Conservation (phyloP, 2,113 vertebrate species). For the Sinocyclocheilus grahami region DNA sequence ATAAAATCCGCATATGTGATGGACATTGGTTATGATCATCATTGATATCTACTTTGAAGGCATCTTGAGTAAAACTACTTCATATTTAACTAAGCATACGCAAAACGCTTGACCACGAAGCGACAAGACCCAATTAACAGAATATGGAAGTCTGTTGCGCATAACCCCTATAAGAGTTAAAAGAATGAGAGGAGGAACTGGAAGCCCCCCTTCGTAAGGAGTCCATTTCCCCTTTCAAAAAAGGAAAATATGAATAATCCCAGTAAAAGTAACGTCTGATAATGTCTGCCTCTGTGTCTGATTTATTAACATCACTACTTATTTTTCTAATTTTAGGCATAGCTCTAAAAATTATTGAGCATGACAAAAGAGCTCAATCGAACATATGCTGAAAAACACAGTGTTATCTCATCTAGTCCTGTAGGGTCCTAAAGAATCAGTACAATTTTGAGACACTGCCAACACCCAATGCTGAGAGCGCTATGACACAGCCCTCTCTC, state of each 20-base stretch:
- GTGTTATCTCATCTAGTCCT: background rate
- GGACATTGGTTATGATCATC: too few relatives aligned
- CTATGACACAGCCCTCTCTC: slow-evolving; percentile 1
- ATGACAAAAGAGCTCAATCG: background rate
- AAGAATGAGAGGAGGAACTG: slow-evolving; percentile 1
- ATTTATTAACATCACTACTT: too few relatives aligned
- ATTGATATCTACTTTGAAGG: too few relatives aligned
- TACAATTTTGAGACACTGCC: background rate
- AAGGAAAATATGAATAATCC: background rate
- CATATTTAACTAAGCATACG: too few relatives aligned
- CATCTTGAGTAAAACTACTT: too few relatives aligned
- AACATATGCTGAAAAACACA: background rate
- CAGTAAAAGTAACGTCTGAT: background rate
- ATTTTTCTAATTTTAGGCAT: background rate
- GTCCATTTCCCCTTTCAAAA: background rate
- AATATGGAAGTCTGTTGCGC: too few relatives aligned
- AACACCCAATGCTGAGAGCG: background rate
- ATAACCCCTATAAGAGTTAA: background rate
- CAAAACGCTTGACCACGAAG: too few relatives aligned
- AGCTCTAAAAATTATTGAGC: background rate
- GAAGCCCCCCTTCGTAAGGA: background rate
- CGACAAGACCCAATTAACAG: too few relatives aligned
- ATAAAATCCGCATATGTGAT: too few relatives aligned
- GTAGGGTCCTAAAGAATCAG: background rate
- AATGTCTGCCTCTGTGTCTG: too few relatives aligned